Percentiles rank a stretch among this genome's conserved stretches.
phyloP scores from a whole-genome alignment of 2,113 vertebrate species.

The Athene noctua region DNA sequence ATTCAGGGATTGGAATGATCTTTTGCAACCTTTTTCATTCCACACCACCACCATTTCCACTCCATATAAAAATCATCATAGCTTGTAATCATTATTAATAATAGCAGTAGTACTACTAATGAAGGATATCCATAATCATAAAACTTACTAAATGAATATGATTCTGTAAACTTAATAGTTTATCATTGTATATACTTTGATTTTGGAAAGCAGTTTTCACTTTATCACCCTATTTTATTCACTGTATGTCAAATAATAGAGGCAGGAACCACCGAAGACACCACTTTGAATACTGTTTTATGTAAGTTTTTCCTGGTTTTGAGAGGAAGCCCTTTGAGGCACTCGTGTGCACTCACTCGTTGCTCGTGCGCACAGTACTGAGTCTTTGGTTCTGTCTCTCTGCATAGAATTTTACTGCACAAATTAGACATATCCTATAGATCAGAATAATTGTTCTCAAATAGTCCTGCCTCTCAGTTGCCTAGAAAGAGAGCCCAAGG shows the following conservation, averaged over 20 bases:
- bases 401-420: neutral
- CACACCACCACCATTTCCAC: neutral
- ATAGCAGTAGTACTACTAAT: neutral
- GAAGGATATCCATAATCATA: neutral
- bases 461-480: neutral
- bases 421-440: neutral
- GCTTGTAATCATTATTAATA: neutral
- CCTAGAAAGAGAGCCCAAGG: neutral
- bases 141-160: neutral
- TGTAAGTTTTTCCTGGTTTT: neutral
- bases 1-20: neutral
- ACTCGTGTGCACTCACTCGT: neutral
- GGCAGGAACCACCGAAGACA: neutral
- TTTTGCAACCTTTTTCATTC: neutral
- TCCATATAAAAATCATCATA: neutral
- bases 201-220: neutral
- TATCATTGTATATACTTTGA: neutral
- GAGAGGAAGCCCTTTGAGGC: neutral
- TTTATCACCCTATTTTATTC: neutral
- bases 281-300: neutral
- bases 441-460: neutral
- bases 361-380: neutral
- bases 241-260: neutral
- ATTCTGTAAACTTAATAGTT: neutral
- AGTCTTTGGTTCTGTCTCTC: neutral